These are phyloP conservation scores for Platorchestia sp. DNA, from an alignment of 1,140 invertebrate species.

Conservation along the genomic window DNA sequence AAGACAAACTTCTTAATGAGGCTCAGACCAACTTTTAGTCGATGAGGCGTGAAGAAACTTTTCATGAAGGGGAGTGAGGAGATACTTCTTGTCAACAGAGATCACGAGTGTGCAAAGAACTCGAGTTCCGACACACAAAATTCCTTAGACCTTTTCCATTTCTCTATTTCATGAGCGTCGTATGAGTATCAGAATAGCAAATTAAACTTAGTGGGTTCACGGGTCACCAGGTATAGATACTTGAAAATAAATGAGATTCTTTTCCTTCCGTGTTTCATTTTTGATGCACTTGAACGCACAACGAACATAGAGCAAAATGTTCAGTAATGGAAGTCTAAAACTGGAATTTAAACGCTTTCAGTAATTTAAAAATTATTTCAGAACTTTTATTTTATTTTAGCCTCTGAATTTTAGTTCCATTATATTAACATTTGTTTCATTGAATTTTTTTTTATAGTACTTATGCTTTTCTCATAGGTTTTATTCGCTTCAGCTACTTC, in stretches of 20 bases:
- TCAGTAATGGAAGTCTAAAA: no score
- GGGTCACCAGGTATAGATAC: not conserved
- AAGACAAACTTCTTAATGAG: no score
- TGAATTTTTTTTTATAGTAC: not conserved
- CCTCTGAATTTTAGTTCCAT: not conserved
- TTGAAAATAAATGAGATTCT: not conserved
- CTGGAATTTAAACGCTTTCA: not conserved
- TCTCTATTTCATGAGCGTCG: not conserved
- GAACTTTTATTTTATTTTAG: not conserved
- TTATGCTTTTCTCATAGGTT: not conserved
- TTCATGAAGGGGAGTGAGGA: no score
- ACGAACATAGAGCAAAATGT: no score
- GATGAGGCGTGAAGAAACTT: no score
- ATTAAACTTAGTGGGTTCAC: not conserved
- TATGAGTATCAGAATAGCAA: not conserved
- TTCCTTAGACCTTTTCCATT: no score
- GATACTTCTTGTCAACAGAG: no score
- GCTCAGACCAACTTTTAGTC: no score
- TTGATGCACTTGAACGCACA: not conserved
- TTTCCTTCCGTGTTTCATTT: not conserved
- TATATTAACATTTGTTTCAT: not conserved
- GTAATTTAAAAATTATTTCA: not conserved
- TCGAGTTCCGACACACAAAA: no score
- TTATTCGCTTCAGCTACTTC: not conserved
- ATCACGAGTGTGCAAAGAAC: no score